Conservation (phyloP, 2,888 invertebrate species). For the Atethmia centrago region DNA sequence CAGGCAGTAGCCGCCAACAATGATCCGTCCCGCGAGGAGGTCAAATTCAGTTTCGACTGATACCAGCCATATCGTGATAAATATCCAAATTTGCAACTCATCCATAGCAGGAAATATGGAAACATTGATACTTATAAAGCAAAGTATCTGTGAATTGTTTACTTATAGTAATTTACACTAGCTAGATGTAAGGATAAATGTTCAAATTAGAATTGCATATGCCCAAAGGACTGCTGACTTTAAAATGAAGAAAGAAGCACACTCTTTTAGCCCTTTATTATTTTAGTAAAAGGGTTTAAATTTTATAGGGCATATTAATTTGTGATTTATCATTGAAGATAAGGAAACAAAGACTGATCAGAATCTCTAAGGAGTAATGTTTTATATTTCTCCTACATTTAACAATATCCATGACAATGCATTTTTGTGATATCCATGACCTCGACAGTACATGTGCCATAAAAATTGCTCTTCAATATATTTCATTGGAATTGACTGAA, state of each 20-base stretch:
- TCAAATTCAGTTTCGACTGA: constrained; percentile 88
- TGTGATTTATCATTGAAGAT: constrained; percentile 62
- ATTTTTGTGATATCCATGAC: constrained; percentile 77
- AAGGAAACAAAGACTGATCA: constrained; percentile 80
- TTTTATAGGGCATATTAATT: constrained; percentile 52
- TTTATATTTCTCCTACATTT: constrained; percentile 56
- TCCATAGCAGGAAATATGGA: constrained; percentile 51
- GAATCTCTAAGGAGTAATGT: constrained; percentile 74
- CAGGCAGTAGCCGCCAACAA: constrained; percentile 91
- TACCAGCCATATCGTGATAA: constrained; percentile 62
- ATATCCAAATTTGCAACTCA: constrained; percentile 59
- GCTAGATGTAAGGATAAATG: constrained; percentile 71
- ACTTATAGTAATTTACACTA: constrained; percentile 60
- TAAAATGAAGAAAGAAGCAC: constrained; percentile 53
- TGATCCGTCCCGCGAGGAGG: constrained; percentile 89
- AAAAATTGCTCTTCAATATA: constrained; percentile 65
- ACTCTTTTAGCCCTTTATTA: constrained; percentile 57
- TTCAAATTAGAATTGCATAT: constrained; percentile 76
- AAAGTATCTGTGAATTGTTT: constrained; percentile 47
- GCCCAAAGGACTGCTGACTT: constrained; percentile 63
- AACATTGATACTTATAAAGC: constrained; percentile 40
- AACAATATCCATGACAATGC: constrained; percentile 77
- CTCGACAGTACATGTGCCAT: constrained; percentile 78
- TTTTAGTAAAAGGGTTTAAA: constrained; percentile 52
- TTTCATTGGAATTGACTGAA: constrained; percentile 72